phyloP scores from a whole-genome alignment of 2,888 invertebrate genomes.

The Agrotis clavis region DNA sequence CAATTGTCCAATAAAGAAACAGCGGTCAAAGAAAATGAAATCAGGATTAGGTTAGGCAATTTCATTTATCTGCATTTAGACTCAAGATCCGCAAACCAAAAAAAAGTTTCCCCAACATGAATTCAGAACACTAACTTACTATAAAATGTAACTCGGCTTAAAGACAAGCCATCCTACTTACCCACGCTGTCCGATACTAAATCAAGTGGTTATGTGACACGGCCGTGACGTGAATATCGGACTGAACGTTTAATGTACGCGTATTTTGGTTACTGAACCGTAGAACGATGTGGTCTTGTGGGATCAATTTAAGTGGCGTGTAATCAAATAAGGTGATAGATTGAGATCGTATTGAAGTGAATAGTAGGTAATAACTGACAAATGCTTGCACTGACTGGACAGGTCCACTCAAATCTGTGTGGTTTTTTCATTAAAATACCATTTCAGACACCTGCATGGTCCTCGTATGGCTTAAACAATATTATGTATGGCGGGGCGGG shows the following conservation, averaged over 20 bases:
- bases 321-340: not conserved
- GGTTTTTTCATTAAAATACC: no score
- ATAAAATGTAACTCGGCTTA: constrained; percentile 17
- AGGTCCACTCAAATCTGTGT: no score
- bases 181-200: constrained; percentile 66
- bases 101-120: not conserved
- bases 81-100: not conserved
- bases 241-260: constrained; percentile 50
- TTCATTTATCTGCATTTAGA: no score
- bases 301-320: not conserved
- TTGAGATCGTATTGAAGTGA: no score
- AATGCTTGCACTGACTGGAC: no score
- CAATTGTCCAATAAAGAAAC: no score
- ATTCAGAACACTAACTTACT: not conserved
- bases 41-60: no score
- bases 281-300: not conserved
- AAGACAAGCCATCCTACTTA: constrained; percentile 46
- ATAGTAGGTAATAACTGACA: no score
- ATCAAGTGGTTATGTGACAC: constrained; percentile 67
- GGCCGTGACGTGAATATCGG: constrained; percentile 65
- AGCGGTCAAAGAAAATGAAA: no score
- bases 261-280: constrained; percentile 56
- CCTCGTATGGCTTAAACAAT: no score
- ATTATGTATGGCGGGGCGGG: no score
- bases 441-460: no score